Base-by-base conservation (phyloP, 1,140 invertebrate genomes). In the Drosophila seguyi region DNA sequence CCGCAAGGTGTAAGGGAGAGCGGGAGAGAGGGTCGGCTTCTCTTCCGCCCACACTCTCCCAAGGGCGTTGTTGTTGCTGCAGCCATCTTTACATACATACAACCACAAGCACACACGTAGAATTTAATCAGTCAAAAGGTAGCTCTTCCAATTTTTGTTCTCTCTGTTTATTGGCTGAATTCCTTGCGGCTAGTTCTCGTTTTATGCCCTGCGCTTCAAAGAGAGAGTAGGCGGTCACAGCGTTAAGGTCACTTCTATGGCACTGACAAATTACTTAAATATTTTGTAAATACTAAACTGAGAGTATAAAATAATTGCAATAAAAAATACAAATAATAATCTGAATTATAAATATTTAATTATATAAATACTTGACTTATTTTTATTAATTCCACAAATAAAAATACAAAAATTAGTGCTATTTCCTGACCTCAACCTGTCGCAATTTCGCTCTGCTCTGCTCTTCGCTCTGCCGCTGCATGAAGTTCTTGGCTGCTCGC, bases 61-160 rank as follows among this genome's bases (percentile, higher is more conserved):
- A 41, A 14, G 20, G 34, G 22, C 20, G 48, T 62, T 62, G 61
- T 65, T 65, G 27, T 65, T 65, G 61, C 41, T 42, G 53, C 59
- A 53, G 47, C 34, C 59, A 61, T 61, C 47, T 61, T 52, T 58
- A 44, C 20, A 52, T 27, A 52, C 44, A 60, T 6, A 27, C 44
- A 60, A 22, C n/a, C 29, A 38, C 47, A 25, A 38, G 18, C 59
- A 61, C 45, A 52, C 42, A 25, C 13, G 59, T 55, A 55, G 34
- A 56, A 42, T 31, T 38, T 31, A 69, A 69, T 69, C 47, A 69
- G 66, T 48, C 60, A 75, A 55, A 55, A 55, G 50, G 52, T 75
- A 75, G 61, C 47, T 45, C 36, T 59, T 42, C 8, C 55, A 22
- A 36, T 48, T 58, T 58, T 48, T 13, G 45, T 62, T 55, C 25